A percentile compares a stretch with the other conserved stretches of the same genome.
Evolutionary conservation across 2,888 invertebrate species (phyloP).

Genomic region (Calameuta filiformis): DNA sequence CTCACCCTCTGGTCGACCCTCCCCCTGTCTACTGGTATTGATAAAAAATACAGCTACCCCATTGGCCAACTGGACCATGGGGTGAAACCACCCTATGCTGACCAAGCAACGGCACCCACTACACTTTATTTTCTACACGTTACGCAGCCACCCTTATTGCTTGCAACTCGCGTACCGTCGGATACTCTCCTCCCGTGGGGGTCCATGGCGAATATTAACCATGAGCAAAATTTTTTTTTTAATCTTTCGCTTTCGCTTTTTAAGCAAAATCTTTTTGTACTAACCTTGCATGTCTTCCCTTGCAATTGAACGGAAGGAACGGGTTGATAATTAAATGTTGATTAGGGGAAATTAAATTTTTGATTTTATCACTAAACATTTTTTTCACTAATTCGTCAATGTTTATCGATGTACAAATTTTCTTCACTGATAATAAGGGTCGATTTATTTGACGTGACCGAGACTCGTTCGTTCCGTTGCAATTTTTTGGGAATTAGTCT

Average conservation of each 20-base stretch:
- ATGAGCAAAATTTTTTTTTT: not conserved
- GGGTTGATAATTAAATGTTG: not conserved
- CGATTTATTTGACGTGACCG: not conserved
- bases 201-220: not conserved
- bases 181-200: not conserved
- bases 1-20: constrained; percentile 43
- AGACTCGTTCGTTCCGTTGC: not conserved
- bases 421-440: not conserved
- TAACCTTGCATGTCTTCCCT: not conserved
- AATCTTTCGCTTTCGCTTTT: no score
- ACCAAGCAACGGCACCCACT: constrained; percentile 63
- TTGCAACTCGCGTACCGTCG: not conserved
- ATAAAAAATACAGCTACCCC: constrained; percentile 56
- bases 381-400: not conserved
- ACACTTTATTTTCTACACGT: constrained; percentile 45
- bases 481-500: not conserved
- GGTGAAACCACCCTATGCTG: constrained; percentile 62
- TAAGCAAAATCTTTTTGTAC: not conserved
- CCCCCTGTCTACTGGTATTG: constrained; percentile 53
- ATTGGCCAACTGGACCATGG: constrained; percentile 61
- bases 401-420: not conserved
- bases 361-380: not conserved
- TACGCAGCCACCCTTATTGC: constrained; percentile 36
- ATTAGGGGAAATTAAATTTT: not conserved
- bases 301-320: not conserved